Base-by-base conservation (phyloP, 1,140 invertebrate genomes). In the Papilio glaucus region DNA sequence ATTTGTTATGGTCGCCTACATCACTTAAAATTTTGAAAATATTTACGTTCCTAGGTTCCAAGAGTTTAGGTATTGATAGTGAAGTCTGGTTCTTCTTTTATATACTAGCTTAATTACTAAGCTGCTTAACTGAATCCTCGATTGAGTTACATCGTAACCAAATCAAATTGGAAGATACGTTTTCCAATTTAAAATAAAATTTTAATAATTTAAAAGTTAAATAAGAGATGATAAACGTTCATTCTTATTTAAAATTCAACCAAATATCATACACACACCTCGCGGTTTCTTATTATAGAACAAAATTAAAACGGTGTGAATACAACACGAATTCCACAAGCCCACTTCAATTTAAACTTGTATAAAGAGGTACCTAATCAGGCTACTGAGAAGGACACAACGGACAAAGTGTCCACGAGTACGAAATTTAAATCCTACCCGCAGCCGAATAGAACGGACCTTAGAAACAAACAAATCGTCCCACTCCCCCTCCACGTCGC, bases 381-480 rank as follows among this genome's bases (percentile, higher is more conserved):
- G 83, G 84, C 81, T 83, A 87, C 83, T 78, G 85, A 88, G 85
- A 85, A 88, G 85, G 83, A 90, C 81, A 85, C 80, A 77, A 79
- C 81, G 77, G 79, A 89, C 88, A 89, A 90, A 89, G 87, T 86
- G 80, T 81, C 77, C 70, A 75, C 75, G 76, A 76, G 84, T 88
- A 76, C 86, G 84, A 89, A 89, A 90, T 92, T 92, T 91, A 91
- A 91, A 92, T 89, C 87, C 87, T 82, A 86, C 87, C 87, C 89
- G 84, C 86, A 89, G 84, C 79, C 87, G 80, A 86, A 78, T 83
- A 79, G 77, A 79, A 78, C 78, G 80, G 83, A 85, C 88, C 90
- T 90, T 91, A 90, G 88, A 86, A 89, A 88, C 87, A 88, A 91
- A 90, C 90, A 92, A 89, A 91, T 90, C 82, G 85, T 71, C 84